Evolutionary conservation across 2,797 vertebrate genomes (phyloP), one percentile per base, ranked within the genome.

Genomic region (Huso huso): DNA sequence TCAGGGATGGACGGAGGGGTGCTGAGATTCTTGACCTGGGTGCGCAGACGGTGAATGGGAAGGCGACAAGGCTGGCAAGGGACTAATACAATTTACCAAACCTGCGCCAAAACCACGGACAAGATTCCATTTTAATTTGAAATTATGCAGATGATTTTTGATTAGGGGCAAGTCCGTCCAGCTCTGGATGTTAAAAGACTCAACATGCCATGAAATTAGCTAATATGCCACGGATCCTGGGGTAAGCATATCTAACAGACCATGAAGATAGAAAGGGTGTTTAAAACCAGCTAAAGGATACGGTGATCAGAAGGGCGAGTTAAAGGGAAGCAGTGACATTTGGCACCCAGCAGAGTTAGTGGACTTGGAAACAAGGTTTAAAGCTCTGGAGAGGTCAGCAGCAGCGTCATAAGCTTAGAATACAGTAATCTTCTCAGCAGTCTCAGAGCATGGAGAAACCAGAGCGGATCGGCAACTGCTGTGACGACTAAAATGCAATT

Each of bases 1-100:
- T 82, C 68, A 80, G 86, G 82, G 86, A 81, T 80, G 82, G 86
- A 82, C 73, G 79, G 79, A 68, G 80, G 80, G 77, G 72, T 72
- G 66, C 78, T 78, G 79, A 80, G 70, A 79, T 82, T 66, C 80
- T 80, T 81, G 74, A 78, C 69, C 74, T 72, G 67, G 77, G 68
- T 77, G 66, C 61, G 73, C 68, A 69, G 73, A 75, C 67, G 71
- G 11, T 1, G 74, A 66, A 15, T 70, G 67, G 59, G 74, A 71
- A 70, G 69, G 66, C 63, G 68, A 68, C 72, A 73, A 68, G 70
- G 72, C 78, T 80, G 78, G 83, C 75, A 76, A 73, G 77, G 74
- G 75, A 10, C 55, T 12, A 6, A 58, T 6, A 58, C 55, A 58
- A 50, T 49, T 12, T 48, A 49, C 12, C 12, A 78, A 77, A 76